Evolutionary conservation across 2,888 invertebrate genomes (phyloP), one percentile per base, ranked within the genome.

Genomic region (Parnassius mnemosyne): DNA sequence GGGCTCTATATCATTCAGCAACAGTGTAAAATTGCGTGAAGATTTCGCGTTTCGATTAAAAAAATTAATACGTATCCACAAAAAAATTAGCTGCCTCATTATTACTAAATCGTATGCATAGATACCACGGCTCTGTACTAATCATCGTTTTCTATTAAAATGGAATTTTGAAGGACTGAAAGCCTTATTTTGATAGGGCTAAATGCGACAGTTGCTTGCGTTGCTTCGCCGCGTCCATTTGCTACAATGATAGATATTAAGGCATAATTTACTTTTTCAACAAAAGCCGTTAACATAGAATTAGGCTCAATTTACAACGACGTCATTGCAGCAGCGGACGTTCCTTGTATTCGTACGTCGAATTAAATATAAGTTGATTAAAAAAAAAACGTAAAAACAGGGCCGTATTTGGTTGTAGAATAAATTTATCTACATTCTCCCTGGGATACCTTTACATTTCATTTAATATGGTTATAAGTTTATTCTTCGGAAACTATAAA

Each of bases 211-310:
- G 47, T 60, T 47, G 44, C 2, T 55, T 41, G 59, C 34, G 16
- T 10, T 52, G 3, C 12, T 10, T 2, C 10, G 10, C 10, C 16
- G 16, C 47, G 41, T 20, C 43, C 59, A 52, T 63, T 59, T 52
- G 52, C 34, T 16, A 53, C 43, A 64, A 64, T 64, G 49, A 60
- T 60, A 64, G 57, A 57, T 64, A 64, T 60, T 64, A 60, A 51
- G 60, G 53, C 43, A 64, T 57, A 60, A 64, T 64, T 64, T 64
- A 44, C 56, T 57, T 60, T 57, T 63, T 57, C 44, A 60, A 60
- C 57, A 64, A 64, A 60, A 60, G 51, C 52, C 58, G 58, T 55
- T 60, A 56, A 55, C 42, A 52, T 60, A 43, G 59, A 56, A 63
- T 60, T 63, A 56, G 55, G 59, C 55, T 49, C 63, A 63, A 63